A percentile compares a stretch with the other conserved stretches of the same genome.
Evolutionary conservation across 1,140 invertebrate genomes (phyloP).

Genomic region (Gyrodactylus bullatarudis): DNA sequence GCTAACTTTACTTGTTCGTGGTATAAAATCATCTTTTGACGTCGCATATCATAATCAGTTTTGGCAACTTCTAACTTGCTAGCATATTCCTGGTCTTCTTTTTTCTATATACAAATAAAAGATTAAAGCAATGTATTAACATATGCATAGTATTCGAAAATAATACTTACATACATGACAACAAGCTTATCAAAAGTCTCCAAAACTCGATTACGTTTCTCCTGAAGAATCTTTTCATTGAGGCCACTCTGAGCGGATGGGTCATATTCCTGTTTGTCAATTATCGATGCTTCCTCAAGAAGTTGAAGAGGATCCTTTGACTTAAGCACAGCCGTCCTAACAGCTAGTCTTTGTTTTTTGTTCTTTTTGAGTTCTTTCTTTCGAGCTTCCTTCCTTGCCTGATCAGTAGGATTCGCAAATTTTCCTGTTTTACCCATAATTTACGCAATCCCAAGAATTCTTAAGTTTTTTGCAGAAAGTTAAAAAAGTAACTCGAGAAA

Average conservation of each 20-base stretch:
- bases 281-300: constrained; percentile 71
- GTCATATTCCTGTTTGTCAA: constrained; percentile 92
- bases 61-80: constrained; percentile 54
- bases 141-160: not conserved
- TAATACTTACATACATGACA: constrained; percentile 63
- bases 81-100: constrained; percentile 76
- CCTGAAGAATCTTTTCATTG: constrained; percentile 67
- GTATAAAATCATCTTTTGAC: constrained; percentile 40
- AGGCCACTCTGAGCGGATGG: constrained; percentile 57
- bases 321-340: constrained; percentile 72
- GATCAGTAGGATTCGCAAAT: constrained; percentile 95
- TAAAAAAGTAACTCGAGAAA: too few species aligned
- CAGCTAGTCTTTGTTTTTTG: constrained; percentile 71
- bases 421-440: constrained; percentile 97
- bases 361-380: constrained; percentile 93
- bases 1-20: constrained; percentile 68
- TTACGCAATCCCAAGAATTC: too few species aligned
- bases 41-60: constrained; percentile 57
- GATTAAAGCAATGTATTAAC: not conserved
- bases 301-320: constrained; percentile 79
- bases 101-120: constrained; percentile 31
- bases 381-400: constrained; percentile 81
- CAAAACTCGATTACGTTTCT: constrained; percentile 69
- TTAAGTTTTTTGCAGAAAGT: too few species aligned
- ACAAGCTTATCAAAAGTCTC: constrained; percentile 71